Conservation (phyloP, 1,140 invertebrate genomes). For the Heterodera carotae region DNA sequence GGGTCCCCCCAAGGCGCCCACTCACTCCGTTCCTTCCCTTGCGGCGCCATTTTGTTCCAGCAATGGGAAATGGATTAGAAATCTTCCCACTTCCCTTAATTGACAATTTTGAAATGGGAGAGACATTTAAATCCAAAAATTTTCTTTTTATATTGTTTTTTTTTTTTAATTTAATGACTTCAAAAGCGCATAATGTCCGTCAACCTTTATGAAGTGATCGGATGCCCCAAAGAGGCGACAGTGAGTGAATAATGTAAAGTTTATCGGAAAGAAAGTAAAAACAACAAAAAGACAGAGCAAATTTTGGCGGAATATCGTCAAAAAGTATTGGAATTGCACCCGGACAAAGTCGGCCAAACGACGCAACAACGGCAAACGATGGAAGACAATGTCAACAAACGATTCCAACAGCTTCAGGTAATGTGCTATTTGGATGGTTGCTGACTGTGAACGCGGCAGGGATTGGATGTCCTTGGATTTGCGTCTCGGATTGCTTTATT, state of each 20-base stretch:
- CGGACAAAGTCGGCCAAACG: conserved; percentile 12
- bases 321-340: conserved; percentile 22
- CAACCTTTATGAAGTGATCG: conserved; percentile 26
- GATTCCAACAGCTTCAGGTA: conserved; percentile 23
- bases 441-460: too few relatives aligned
- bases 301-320: conserved; percentile 25
- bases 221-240: conserved; percentile 20
- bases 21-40: too few relatives aligned
- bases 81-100: too few relatives aligned
- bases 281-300: conserved; percentile 20
- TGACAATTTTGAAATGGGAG: too few relatives aligned
- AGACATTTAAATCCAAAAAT: too few relatives aligned
- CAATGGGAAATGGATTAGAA: background rate
- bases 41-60: background rate
- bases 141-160: too few relatives aligned
- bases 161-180: too few relatives aligned
- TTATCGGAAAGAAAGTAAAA: background rate
- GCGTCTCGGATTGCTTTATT: too few relatives aligned
- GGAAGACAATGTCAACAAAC: background rate
- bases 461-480: too few relatives aligned
- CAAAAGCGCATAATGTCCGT: too few relatives aligned
- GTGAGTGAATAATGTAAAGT: background rate
- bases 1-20: too few relatives aligned
- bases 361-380: background rate
- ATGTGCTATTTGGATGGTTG: too few relatives aligned